phyloP scores from a whole-genome alignment of 2,888 invertebrate species.

The Abrostola tripartita region DNA sequence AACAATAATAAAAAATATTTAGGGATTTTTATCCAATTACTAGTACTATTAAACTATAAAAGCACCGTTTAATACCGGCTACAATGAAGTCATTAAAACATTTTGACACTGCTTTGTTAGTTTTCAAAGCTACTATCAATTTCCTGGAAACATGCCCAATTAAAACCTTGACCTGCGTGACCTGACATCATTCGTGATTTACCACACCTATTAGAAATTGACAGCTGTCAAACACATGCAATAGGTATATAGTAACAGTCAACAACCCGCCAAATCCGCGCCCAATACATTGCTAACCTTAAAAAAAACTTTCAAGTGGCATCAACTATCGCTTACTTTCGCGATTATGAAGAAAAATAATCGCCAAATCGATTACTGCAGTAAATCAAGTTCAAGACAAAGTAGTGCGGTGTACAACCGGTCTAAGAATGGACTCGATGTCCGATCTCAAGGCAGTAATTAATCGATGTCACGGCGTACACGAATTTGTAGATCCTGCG shows the following conservation, averaged over 20 bases:
- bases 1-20: too few species aligned
- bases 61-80: too few species aligned
- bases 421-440: slow-evolving; percentile 47
- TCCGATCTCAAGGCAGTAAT: slow-evolving; percentile 58
- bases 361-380: slow-evolving; percentile 60
- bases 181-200: slow-evolving; percentile 25
- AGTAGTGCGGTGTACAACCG: slow-evolving; percentile 61
- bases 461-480: slow-evolving; percentile 69
- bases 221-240: slow-evolving; percentile 33
- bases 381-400: slow-evolving; percentile 65
- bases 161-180: slow-evolving; percentile 20
- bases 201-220: slow-evolving; percentile 41
- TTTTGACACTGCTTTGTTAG: too few species aligned
- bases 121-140: background rate
- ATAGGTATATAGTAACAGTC: slow-evolving; percentile 32
- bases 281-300: slow-evolving; percentile 18
- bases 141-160: background rate
- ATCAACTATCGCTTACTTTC: slow-evolving; percentile 56
- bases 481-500: slow-evolving; percentile 31
- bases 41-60: too few species aligned
- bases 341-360: slow-evolving; percentile 54
- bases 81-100: too few species aligned
- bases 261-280: slow-evolving; percentile 22
- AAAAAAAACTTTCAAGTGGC: slow-evolving; percentile 35
- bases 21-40: too few species aligned